A percentile compares a stretch with the other conserved stretches of the same genome.
phyloP scores from a whole-genome alignment of 2,797 vertebrate genomes.

The Syndactyla subalaris region DNA sequence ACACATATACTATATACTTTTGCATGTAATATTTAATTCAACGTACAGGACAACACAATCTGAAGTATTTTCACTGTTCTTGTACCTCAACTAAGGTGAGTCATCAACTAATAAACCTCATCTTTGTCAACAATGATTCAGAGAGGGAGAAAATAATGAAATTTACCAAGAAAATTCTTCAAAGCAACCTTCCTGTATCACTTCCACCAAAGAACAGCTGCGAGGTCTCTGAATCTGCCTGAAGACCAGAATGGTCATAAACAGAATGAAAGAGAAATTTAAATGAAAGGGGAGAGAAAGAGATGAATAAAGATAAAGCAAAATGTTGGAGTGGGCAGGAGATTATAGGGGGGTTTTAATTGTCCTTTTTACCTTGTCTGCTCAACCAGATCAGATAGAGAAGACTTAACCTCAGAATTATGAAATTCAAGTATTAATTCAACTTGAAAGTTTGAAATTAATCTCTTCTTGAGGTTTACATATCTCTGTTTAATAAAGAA shows the following conservation, averaged over 20 bases:
- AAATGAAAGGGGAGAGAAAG: not conserved
- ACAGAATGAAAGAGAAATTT: not conserved
- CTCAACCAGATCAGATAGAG: not conserved
- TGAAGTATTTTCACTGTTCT: not conserved
- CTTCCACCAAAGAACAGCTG: not conserved
- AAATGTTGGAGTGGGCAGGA: not conserved
- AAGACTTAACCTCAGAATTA: not conserved
- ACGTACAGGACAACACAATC: not conserved
- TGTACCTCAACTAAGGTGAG: not conserved
- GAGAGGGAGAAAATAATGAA: not conserved
- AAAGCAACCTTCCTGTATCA: not conserved
- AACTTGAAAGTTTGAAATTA: conserved; percentile 28
- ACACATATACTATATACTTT: not conserved
- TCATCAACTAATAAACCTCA: not conserved
- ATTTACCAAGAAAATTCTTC: not conserved
- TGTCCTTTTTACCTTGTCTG: not conserved
- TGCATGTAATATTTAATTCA: not conserved
- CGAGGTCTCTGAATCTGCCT: not conserved
- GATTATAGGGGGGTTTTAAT: not conserved
- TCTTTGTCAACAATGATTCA: not conserved
- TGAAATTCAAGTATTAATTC: not conserved
- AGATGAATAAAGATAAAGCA: not conserved
- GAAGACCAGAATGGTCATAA: not conserved
- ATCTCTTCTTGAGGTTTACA: conserved; percentile 12
- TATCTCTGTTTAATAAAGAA: conserved; percentile 33